Percentiles rank a stretch among this genome's conserved stretches.
phyloP scores from a whole-genome alignment of 2,113 vertebrate species.

The Felis catus region DNA sequence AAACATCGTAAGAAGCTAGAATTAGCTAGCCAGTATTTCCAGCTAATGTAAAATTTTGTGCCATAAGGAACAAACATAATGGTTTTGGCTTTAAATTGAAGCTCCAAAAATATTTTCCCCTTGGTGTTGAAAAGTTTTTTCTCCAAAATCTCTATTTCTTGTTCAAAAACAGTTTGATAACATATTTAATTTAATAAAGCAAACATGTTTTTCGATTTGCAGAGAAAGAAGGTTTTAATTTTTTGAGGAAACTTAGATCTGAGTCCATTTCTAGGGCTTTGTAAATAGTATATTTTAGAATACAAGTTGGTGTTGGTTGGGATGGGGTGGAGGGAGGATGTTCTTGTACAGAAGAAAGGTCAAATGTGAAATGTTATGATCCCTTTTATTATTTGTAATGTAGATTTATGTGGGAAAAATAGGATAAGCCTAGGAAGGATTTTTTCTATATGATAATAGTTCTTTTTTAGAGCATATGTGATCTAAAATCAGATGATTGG shows the following conservation, averaged over 20 bases:
- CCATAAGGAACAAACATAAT: background rate
- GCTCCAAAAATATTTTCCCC: background rate
- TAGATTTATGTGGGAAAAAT: background rate
- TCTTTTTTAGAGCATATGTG: background rate
- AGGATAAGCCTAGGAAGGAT: background rate
- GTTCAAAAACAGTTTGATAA: constrained; percentile 31
- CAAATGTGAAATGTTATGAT: background rate
- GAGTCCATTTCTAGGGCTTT: constrained; percentile 2
- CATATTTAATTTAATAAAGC: background rate
- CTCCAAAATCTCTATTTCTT: background rate
- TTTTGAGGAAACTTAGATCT: background rate
- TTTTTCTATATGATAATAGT: background rate
- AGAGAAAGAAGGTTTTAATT: background rate
- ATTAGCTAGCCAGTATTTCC: background rate
- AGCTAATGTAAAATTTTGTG: background rate
- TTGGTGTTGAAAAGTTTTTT: background rate
- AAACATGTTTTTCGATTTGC: constrained; percentile 8
- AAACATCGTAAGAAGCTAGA: background rate
- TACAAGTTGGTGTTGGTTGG: background rate
- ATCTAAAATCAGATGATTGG: constrained; percentile 11
- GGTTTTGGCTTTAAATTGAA: constrained; percentile 16
- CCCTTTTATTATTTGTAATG: background rate
- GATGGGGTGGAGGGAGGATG: background rate
- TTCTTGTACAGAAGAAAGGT: background rate
- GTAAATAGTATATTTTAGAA: constrained; percentile 5